A percentile compares a stretch with the other conserved stretches of the same genome.
Conservation (phyloP, 2,888 invertebrate species). For the Drosophila stalkeri region DNA sequence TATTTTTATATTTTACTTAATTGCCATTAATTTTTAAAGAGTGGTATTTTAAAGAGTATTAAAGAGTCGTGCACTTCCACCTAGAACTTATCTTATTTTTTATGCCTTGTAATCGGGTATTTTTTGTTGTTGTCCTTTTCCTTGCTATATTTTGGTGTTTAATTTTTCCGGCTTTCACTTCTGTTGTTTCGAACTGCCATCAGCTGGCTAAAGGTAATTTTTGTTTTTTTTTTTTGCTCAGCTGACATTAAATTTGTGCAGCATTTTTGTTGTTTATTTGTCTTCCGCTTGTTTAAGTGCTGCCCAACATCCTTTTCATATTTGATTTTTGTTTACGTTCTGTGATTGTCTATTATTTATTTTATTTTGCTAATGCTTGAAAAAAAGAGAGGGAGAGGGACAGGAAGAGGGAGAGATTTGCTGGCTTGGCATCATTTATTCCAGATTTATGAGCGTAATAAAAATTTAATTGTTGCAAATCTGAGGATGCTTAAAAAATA, state of each 20-base stretch:
- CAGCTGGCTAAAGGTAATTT: constrained; percentile 39
- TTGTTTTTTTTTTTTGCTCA: constrained; percentile 21
- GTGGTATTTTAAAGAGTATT: not conserved
- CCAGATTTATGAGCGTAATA: not conserved
- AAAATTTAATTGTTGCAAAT: constrained; percentile 1
- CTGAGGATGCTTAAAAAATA: not conserved
- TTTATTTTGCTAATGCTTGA: constrained; percentile 19
- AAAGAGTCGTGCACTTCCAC: not conserved
- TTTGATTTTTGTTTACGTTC: constrained; percentile 20
- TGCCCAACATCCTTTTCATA: constrained; percentile 9
- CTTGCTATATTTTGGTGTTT: constrained; percentile 42
- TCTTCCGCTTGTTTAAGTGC: constrained; percentile 26
- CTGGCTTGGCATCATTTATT: not conserved
- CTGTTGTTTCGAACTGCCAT: constrained; percentile 35
- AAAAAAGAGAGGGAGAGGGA: not conserved
- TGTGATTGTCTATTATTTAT: constrained; percentile 20
- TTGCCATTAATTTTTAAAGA: not conserved
- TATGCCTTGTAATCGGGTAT: constrained; percentile 27
- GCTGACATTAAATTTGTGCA: constrained; percentile 35
- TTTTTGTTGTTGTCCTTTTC: not conserved
- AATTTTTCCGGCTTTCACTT: constrained; percentile 57
- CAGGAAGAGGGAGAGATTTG: constrained; percentile 1
- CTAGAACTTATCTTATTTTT: constrained; percentile 5
- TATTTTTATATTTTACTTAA: too few relatives aligned
- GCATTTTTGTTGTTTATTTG: constrained; percentile 11